Conservation (phyloP, 2,888 invertebrate species). For the Sicus ferrugineus region DNA sequence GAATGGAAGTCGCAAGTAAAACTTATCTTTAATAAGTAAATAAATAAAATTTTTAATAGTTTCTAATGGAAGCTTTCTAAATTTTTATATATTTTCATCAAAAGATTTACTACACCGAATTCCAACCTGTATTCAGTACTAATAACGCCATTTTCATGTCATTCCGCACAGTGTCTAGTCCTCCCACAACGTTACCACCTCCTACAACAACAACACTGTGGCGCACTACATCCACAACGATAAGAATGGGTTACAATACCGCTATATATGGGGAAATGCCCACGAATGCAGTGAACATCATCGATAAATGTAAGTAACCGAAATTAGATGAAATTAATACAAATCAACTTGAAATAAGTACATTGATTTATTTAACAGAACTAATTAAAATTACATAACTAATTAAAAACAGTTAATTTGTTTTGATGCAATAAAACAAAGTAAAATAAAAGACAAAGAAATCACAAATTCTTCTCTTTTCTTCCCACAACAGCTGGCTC, state of each 20-base stretch:
- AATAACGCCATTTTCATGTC: too few relatives aligned
- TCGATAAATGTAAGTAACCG: constrained; percentile 67
- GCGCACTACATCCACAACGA: constrained; percentile 51
- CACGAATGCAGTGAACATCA: constrained; percentile 70
- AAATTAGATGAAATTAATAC: too few relatives aligned
- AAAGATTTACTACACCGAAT: too few relatives aligned
- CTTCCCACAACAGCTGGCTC: constrained; percentile 68
- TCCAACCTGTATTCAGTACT: too few relatives aligned
- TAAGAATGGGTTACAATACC: constrained; percentile 52
- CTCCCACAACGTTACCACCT: constrained; percentile 82
- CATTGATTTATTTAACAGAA: too few relatives aligned
- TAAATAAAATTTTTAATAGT: not conserved
- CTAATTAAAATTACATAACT: too few relatives aligned
- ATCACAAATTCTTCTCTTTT: constrained; percentile 5
- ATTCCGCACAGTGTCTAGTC: constrained; percentile 73
- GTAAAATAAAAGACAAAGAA: not conserved
- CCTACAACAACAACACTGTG: constrained; percentile 70
- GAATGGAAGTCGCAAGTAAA: not conserved
- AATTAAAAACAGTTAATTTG: too few relatives aligned
- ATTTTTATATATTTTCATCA: not conserved
- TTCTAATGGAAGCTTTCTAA: not conserved
- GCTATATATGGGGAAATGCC: constrained; percentile 72
- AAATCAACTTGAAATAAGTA: not conserved
- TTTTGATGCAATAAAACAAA: not conserved
- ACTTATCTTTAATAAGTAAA: not conserved